These are phyloP conservation scores for Rhinoraja longicauda DNA, from an alignment of 2,797 vertebrate genomes.

Conservation along the genomic window DNA sequence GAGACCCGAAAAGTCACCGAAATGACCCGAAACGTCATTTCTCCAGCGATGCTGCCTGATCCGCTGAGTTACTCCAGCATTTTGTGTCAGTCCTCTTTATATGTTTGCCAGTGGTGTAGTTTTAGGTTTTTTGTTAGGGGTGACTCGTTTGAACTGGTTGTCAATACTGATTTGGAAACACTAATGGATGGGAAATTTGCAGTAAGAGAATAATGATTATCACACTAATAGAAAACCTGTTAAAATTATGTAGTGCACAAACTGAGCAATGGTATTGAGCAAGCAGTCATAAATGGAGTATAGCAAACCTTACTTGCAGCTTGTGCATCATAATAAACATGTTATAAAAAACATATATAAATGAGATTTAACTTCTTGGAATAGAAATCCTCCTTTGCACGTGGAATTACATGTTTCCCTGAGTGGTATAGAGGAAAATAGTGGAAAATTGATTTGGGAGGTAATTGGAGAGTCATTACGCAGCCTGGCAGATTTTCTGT, in stretches of 20 bases:
- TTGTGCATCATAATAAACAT: background rate
- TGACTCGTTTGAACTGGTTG: background rate
- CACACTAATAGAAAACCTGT: background rate
- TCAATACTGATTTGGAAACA: background rate
- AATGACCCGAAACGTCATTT: too few species aligned
- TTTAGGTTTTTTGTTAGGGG: background rate
- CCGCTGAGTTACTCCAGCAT: too few species aligned
- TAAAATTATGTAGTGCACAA: background rate
- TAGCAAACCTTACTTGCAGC: background rate
- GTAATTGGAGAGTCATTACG: background rate
- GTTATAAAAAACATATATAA: background rate
- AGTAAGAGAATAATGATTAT: background rate
- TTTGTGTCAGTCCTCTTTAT: background rate
- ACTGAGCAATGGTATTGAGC: too few species aligned
- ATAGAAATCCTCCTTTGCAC: background rate
- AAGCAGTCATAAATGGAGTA: background rate
- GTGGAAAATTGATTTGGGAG: background rate
- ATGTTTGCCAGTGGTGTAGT: background rate
- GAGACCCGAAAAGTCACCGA: too few species aligned
- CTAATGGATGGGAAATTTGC: background rate
- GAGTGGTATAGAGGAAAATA: background rate
- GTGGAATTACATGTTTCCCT: background rate
- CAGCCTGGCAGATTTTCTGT: background rate
- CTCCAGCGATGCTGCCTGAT: too few species aligned
- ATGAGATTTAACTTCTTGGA: background rate